Evolutionary conservation across 2,113 vertebrate genomes (phyloP), one percentile per base, ranked within the genome.

Genomic region (Toxotes chatareus): DNA sequence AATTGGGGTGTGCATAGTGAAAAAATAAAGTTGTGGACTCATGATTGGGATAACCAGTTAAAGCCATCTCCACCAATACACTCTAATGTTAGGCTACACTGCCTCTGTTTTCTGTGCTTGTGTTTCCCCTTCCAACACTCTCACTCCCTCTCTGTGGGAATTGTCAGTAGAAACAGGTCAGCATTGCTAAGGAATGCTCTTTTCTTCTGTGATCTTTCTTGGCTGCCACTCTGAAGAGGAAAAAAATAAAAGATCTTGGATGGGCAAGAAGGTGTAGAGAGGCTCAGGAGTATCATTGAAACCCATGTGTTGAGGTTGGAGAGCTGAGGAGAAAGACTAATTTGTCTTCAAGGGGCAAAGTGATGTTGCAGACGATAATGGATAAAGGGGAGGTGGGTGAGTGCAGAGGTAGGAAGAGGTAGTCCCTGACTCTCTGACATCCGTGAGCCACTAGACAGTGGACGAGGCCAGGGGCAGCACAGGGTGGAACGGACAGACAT

Each of bases 151-250:
- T 56, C 53, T 53, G 27, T 63, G 68, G 60, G 53, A 85, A 73
- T n/a, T 75, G 76, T 74, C 76, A 64, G 40, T 55, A 67, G 82
- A 88, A 77, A 76, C 79, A 73, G 21, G 57, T 51, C 47, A 76
- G 61, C 19, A 79, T 82, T 65, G 80, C 78, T 69, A 47, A 86
- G 51, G 77, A 78, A 82, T 86, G 53, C 47, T 12, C 69, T 63
- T 74, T 83, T 64, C 55, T 66, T 49, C 23, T 51, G 34, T 68
- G 23, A 81, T 79, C n/a, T 31, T 12, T 55, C 60, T 70, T 60
- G 49, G 66, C 71, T 67, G 38, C 64, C 36, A 53, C 47, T 61
- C 49, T 56, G 53, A 67, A 23, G 51, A 36, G 57, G 34, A 53
- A 73, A 62, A 60, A 51, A 34, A 27, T 27, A 31, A 59, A 4